Conservation (phyloP, 2,888 invertebrate genomes). For the Coenonympha glycerion region DNA sequence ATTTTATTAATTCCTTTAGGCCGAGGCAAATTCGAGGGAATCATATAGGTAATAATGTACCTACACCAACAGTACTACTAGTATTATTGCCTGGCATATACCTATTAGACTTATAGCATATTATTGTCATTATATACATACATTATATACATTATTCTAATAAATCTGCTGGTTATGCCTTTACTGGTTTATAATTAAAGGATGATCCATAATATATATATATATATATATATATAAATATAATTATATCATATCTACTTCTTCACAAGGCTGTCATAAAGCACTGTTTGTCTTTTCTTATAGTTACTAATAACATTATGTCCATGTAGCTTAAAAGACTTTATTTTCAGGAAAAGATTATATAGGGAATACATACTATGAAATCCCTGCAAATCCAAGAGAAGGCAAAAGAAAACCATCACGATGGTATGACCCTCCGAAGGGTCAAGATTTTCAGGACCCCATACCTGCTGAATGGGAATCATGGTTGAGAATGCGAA, state of each 20-base stretch:
- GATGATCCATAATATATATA: no score
- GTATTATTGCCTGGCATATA: not conserved
- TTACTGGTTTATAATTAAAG: no score
- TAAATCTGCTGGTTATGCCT: no score
- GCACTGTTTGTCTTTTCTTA: no score
- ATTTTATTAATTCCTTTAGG: constrained; percentile 79
- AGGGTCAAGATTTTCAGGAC: constrained; percentile 79
- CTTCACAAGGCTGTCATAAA: no score
- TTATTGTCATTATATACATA: not conserved
- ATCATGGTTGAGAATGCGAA: constrained; percentile 85
- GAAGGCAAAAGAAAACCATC: constrained; percentile 78
- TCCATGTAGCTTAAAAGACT: not conserved
- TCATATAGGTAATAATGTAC: constrained; percentile 46
- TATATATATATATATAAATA: no score
- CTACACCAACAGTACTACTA: not conserved
- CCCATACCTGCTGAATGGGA: constrained; percentile 92
- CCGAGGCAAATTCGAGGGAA: constrained; percentile 55
- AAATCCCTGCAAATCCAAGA: constrained; percentile 81
- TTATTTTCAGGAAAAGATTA: constrained; percentile 80
- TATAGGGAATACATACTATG: constrained; percentile 88
- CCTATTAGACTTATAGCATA: not conserved
- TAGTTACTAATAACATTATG: not conserved
- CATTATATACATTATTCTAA: not conserved
- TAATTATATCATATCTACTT: no score
- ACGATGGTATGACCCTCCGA: constrained; percentile 83